Conservation (phyloP, 2,797 vertebrate species). For the Sparus aurata region DNA sequence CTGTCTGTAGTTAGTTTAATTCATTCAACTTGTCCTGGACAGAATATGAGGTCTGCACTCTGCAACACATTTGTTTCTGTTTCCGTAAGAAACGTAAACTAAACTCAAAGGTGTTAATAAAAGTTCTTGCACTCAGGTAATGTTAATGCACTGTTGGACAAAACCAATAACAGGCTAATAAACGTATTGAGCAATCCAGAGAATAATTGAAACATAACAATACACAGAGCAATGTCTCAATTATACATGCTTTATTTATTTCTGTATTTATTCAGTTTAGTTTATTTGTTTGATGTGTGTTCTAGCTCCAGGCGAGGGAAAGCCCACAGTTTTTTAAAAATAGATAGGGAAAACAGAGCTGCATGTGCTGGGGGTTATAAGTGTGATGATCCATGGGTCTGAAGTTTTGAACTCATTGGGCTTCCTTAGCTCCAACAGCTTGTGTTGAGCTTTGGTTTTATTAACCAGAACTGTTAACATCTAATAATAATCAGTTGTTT, state of each 20-base stretch:
- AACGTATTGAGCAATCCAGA: not conserved
- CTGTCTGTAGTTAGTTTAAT: not conserved
- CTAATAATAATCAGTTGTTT: slow-evolving; percentile 20
- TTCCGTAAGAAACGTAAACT: slow-evolving; percentile 10
- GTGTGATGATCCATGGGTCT: slow-evolving; percentile 32
- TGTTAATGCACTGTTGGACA: slow-evolving; percentile 6
- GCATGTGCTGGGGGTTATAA: slow-evolving; percentile 5
- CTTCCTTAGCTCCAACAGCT: slow-evolving; percentile 17
- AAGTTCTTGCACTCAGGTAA: slow-evolving; percentile 7
- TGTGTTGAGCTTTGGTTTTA: not conserved
- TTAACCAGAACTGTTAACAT: slow-evolving; percentile 11
- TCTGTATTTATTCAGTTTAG: slow-evolving; percentile 18
- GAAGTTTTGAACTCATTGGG: not conserved
- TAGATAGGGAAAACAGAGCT: not conserved
- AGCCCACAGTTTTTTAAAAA: slow-evolving; percentile 15
- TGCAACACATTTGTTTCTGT: slow-evolving; percentile 29
- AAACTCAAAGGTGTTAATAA: slow-evolving; percentile 12
- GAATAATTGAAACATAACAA: slow-evolving; percentile 1
- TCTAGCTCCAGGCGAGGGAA: slow-evolving; percentile 21
- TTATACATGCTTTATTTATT: not conserved
- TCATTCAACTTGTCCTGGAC: not conserved
- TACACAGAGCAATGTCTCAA: not conserved
- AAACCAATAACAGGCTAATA: slow-evolving; percentile 7
- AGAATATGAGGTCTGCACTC: slow-evolving; percentile 3
- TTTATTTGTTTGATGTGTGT: slow-evolving; percentile 6